These are phyloP conservation scores for Lithobates sylvaticus DNA, from an alignment of 2,797 vertebrate species.

Conservation along the genomic window DNA sequence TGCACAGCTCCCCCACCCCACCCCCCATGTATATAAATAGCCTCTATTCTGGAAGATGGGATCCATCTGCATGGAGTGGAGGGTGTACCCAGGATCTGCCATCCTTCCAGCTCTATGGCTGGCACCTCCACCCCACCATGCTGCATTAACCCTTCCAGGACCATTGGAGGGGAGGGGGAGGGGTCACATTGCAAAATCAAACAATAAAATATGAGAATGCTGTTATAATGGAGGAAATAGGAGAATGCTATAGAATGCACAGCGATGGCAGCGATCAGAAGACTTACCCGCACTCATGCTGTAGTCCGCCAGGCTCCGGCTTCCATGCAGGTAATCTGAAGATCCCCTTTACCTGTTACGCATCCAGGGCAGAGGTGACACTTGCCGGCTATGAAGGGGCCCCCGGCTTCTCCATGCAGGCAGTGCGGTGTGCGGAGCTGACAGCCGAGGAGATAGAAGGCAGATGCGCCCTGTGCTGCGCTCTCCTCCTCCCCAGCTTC, in stretches of 20 bases:
- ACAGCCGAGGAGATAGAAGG: not conserved
- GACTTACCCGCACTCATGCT: conserved; percentile 59
- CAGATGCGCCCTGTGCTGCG: conserved; percentile 24
- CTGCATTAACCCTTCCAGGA: conserved; percentile 10
- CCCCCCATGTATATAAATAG: too few species aligned
- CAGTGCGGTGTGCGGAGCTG: not conserved
- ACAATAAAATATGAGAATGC: too few species aligned
- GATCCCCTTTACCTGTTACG: conserved; percentile 40
- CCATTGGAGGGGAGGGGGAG: too few species aligned
- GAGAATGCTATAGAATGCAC: too few species aligned
- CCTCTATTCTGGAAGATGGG: too few species aligned
- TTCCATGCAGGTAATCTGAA: conserved; percentile 17
- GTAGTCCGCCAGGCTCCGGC: not conserved
- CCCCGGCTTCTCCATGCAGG: not conserved
- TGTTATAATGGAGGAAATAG: too few species aligned
- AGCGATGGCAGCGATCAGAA: too few species aligned
- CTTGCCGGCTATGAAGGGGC: not conserved
- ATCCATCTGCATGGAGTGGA: too few species aligned
- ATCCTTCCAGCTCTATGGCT: not conserved
- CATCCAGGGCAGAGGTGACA: conserved; percentile 21
- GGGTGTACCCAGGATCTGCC: not conserved
- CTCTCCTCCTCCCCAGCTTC: conserved; percentile 34
- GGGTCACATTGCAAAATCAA: too few species aligned
- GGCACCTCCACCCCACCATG: conserved; percentile 16
- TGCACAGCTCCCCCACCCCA: too few species aligned